A percentile compares a stretch with the other conserved stretches of the same genome.
Evolutionary conservation across 2,888 invertebrate species (phyloP).

Genomic region (Melinaea menophilus): DNA sequence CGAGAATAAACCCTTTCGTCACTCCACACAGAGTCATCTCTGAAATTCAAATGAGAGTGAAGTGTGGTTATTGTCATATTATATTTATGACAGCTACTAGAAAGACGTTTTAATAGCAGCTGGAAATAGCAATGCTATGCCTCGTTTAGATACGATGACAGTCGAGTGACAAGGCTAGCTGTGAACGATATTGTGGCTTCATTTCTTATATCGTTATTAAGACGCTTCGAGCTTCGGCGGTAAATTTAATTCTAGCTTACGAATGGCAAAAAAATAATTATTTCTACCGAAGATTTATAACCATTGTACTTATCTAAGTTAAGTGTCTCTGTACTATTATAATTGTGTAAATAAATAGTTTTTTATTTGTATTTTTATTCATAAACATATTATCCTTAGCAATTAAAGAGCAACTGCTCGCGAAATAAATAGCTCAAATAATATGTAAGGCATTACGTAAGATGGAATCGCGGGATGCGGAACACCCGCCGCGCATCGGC

Average conservation of each 20-base stretch:
- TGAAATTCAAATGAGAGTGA: conserved; percentile 43
- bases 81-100: conserved; percentile 53
- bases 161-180: conserved; percentile 24
- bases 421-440: conserved; percentile 14
- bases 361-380: no score
- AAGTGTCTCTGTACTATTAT: no score
- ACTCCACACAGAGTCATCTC: conserved; percentile 36
- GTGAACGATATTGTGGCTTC: conserved; percentile 11
- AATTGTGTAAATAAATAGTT: no score
- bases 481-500: conserved; percentile 70
- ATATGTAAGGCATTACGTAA: conserved; percentile 32
- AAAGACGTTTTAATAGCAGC: conserved; percentile 42
- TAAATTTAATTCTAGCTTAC: no score
- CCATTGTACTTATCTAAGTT: no score
- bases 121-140: conserved; percentile 23
- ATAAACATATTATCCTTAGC: no score
- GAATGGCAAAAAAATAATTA: no score
- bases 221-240: no score
- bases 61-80: conserved; percentile 64
- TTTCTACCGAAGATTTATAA: no score
- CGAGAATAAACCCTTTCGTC: conserved; percentile 24
- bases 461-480: conserved; percentile 38
- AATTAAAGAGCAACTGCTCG: no score
- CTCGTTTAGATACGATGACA: conserved; percentile 31
- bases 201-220: conserved; percentile 3